Conservation (phyloP, 92 coral and sea anemone species). For the Diadumene lineata region DNA sequence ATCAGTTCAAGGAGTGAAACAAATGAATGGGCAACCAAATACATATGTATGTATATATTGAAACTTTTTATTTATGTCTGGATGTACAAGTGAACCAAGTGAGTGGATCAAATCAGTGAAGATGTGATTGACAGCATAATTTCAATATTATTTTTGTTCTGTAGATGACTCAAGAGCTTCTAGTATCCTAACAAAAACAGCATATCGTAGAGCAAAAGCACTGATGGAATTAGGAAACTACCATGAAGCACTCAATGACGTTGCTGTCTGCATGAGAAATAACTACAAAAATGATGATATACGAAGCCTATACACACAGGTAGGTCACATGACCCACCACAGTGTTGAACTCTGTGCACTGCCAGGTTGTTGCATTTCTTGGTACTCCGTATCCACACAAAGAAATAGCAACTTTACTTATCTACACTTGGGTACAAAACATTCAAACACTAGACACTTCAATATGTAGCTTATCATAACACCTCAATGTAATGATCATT, state of each 20-base stretch:
- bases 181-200: conserved; percentile 79
- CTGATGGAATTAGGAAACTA: conserved; percentile 62
- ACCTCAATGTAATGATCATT: background rate
- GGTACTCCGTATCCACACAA: no score
- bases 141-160: background rate
- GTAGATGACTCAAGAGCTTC: conserved; percentile 78
- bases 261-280: conserved; percentile 72
- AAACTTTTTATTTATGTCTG: no score
- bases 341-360: no score
- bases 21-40: background rate
- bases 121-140: no score
- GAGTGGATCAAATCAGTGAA: no score
- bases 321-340: conserved; percentile 15
- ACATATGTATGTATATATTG: no score
- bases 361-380: no score
- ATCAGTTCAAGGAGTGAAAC: background rate
- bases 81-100: no score
- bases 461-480: no score
- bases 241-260: conserved; percentile 81
- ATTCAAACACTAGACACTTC: no score
- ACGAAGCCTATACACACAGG: conserved; percentile 65
- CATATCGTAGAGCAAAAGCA: conserved; percentile 87
- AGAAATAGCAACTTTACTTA: no score
- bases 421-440: no score
- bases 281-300: conserved; percentile 50